A percentile compares a stretch with the other conserved stretches of the same genome.
Evolutionary conservation across 2,113 vertebrate species (phyloP).

Genomic region (Pollimyrus isidori): DNA sequence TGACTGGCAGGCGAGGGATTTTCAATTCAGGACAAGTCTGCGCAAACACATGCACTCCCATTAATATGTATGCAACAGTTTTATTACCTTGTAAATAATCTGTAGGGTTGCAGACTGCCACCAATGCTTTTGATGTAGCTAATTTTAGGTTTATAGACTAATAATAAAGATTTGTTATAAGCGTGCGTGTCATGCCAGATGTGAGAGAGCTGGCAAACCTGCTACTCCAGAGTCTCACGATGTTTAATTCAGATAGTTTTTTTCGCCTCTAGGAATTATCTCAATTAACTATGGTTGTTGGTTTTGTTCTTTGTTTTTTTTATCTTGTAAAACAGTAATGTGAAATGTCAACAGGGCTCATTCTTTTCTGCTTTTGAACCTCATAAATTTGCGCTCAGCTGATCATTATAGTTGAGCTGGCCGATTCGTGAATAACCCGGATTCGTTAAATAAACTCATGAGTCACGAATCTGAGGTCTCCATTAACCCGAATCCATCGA

Average conservation of each 20-base stretch:
- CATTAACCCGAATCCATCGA: no score
- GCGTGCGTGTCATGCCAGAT: neutral
- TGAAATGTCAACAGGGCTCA: neutral
- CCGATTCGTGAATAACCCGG: no score
- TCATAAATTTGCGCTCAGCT: neutral
- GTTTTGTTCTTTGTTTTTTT: neutral
- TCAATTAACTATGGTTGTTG: neutral
- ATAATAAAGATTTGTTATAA: neutral
- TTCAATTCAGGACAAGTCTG: neutral
- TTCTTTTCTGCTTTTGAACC: neutral
- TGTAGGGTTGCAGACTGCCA: neutral
- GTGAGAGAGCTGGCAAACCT: neutral
- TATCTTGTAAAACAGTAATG: neutral
- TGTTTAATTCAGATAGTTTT: neutral
- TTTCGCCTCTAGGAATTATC: neutral
- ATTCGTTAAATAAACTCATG: no score
- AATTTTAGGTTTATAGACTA: neutral
- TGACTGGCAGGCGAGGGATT: neutral
- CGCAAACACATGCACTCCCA: neutral
- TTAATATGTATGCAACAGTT: neutral
- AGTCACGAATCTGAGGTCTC: no score
- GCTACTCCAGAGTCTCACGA: neutral
- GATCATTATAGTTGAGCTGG: neutral
- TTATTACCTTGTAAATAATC: neutral
- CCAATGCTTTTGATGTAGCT: neutral